phyloP scores from a whole-genome alignment of 2,113 vertebrate species.

The Taurulus bubalis region DNA sequence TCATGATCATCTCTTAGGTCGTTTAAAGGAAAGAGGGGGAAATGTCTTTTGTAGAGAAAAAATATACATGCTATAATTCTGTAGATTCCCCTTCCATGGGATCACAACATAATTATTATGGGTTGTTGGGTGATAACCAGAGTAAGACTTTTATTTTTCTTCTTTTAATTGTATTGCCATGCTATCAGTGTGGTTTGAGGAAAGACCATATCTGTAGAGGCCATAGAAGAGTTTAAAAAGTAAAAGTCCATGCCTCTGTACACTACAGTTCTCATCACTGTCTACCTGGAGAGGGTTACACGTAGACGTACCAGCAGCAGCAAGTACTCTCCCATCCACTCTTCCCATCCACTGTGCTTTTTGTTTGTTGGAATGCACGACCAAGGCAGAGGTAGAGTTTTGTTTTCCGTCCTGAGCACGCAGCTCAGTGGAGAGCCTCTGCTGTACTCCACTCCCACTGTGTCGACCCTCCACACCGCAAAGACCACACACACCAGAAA shows the following conservation, averaged over 20 bases:
- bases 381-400: constrained; percentile 4
- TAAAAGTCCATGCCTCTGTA: not conserved
- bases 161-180: not conserved
- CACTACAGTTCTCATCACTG: not conserved
- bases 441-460: constrained; percentile 41
- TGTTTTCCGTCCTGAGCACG: constrained; percentile 36
- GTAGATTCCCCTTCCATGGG: not conserved
- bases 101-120: not conserved
- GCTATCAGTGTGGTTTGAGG: not conserved
- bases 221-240: not conserved
- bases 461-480: constrained; percentile 9
- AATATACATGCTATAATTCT: not conserved
- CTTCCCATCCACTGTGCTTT: constrained; percentile 1
- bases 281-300: not conserved
- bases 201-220: not conserved
- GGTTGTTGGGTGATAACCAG: not conserved
- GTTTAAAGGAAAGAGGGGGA: not conserved
- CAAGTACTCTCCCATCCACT: no score
- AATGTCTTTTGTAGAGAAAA: not conserved
- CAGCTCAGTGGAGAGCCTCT: not conserved
- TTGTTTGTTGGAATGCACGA: constrained; percentile 25
- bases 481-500: constrained; percentile 56
- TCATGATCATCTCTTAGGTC: rapidly evolving
- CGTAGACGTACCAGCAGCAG: not conserved
- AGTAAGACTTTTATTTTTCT: not conserved